These are phyloP conservation scores for Enhydra lutris DNA, from an alignment of 2,113 vertebrate genomes.

Conservation along the genomic window DNA sequence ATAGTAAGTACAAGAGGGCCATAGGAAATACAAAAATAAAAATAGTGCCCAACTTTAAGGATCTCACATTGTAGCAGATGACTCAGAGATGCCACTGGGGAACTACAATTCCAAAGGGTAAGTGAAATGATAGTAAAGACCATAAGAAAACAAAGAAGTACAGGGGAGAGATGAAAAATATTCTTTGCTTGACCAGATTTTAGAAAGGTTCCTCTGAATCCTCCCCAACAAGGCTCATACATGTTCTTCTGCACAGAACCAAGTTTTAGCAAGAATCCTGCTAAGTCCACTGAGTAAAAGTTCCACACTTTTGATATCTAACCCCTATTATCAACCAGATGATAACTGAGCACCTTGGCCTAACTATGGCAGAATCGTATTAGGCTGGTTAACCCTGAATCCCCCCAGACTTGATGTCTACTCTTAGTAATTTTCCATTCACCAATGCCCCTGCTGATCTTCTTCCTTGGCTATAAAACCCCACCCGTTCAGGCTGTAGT, in stretches of 20 bases:
- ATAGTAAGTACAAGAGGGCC: background rate
- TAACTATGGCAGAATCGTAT: background rate
- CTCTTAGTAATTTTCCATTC: background rate
- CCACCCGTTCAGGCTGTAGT: background rate
- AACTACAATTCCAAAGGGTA: conserved; percentile 6
- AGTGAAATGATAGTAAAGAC: background rate
- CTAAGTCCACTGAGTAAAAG: background rate
- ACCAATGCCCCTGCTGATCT: background rate
- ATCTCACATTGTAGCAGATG: background rate
- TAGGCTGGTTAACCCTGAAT: background rate
- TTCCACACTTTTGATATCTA: background rate
- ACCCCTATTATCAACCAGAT: background rate
- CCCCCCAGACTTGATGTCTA: background rate
- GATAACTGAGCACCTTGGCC: background rate
- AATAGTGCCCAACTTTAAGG: background rate
- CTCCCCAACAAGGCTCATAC: background rate
- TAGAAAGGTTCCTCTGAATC: background rate
- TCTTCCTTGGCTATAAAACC: background rate
- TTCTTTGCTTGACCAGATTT: background rate
- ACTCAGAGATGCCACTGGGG: background rate
- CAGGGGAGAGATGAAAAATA: background rate
- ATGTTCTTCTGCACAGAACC: background rate
- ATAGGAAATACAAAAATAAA: background rate
- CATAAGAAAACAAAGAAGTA: background rate
- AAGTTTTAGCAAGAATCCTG: background rate